Base-by-base conservation (phyloP, 2,797 vertebrate species). In the Enteromius trimaculatus region DNA sequence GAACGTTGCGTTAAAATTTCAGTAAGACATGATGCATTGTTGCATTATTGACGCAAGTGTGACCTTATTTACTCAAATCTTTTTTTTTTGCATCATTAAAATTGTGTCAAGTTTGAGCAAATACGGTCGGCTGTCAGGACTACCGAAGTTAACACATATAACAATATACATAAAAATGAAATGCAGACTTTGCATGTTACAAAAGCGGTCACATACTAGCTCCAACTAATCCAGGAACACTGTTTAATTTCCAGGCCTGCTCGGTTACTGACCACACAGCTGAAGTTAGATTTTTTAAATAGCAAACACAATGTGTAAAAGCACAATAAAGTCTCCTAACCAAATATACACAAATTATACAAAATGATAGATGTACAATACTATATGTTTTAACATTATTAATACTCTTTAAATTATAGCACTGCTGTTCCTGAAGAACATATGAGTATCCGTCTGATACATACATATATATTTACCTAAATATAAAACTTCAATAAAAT, bases 341-440 rank as follows among this genome's bases (percentile, higher is more conserved):
- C 51, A 84, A 91, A 93, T 90, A 82, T 92, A 92, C 91, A 91
- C 82, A 81, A 91, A 84, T 75, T 86, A 90, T 90, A 92, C 78
- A 92, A 93, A 91, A 91, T n/a, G 42, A 75, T 60, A 86, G 82
- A 90, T 93, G 92, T 88, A 91, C 90, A 92, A 74, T 89, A 90
- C 89, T 91, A 92, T 92, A 93, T 90, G 89, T 90, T 90, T 93
- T 93, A 92, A 89, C 92, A 92, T 83, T 83, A 86, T 87, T 93
- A 92, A 93, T 86, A 86, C 69, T 88, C 88, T 91, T 92, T 91
- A 91, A 92, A 88, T 93, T 91, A 93, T 86, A 93, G 88, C 88
- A 91, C 89, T 90, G 87, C 84, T 91, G 81, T 86, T 87, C 87
- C 88, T 82, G 86, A 81, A 86, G 89, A 83, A 91, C 75, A 88